Percentiles rank a stretch among this genome's conserved stretches.
Conservation (phyloP, 2,888 invertebrate species). For the Ametastegia equiseti region DNA sequence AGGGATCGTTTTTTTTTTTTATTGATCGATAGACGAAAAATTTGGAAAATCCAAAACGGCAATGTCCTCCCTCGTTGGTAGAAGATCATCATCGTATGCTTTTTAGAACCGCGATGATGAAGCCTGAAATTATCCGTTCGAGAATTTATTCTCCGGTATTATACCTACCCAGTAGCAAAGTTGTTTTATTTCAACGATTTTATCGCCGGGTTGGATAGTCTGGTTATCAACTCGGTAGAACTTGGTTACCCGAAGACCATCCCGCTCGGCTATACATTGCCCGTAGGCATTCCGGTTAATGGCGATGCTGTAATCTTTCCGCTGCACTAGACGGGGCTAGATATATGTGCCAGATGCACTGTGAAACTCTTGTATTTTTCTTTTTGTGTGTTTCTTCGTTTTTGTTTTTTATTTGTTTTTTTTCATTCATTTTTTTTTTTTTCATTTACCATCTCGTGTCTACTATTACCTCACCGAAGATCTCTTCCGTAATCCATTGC, state of each 20-base stretch:
- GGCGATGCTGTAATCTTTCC: slow-evolving; percentile 44
- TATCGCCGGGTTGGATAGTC: slow-evolving; percentile 21
- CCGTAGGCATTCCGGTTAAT: slow-evolving; percentile 35
- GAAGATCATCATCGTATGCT: not conserved
- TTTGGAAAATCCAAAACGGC: not conserved
- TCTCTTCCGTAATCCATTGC: slow-evolving; percentile 42
- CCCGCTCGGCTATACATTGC: slow-evolving; percentile 25
- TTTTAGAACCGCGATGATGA: not conserved
- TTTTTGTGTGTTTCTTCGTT: too few relatives aligned
- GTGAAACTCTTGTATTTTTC: too few relatives aligned
- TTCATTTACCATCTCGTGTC: slow-evolving; percentile 32
- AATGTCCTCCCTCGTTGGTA: not conserved
- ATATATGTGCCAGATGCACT: slow-evolving; percentile 20
- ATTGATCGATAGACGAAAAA: not conserved
- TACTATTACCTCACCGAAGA: slow-evolving; percentile 39
- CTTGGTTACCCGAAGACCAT: slow-evolving; percentile 35
- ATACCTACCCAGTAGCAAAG: slow-evolving; percentile 5
- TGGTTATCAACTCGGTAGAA: slow-evolving; percentile 26
- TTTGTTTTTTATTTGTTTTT: too few relatives aligned
- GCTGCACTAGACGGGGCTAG: slow-evolving; percentile 29
- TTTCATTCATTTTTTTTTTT: too few relatives aligned
- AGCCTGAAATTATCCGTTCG: slow-evolving; percentile 18
- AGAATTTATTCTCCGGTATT: slow-evolving; percentile 4
- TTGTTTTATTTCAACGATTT: slow-evolving; percentile 9
- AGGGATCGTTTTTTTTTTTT: not conserved